Base-by-base conservation (phyloP, 1,140 invertebrate genomes). In the Oedothorax gibbosus region DNA sequence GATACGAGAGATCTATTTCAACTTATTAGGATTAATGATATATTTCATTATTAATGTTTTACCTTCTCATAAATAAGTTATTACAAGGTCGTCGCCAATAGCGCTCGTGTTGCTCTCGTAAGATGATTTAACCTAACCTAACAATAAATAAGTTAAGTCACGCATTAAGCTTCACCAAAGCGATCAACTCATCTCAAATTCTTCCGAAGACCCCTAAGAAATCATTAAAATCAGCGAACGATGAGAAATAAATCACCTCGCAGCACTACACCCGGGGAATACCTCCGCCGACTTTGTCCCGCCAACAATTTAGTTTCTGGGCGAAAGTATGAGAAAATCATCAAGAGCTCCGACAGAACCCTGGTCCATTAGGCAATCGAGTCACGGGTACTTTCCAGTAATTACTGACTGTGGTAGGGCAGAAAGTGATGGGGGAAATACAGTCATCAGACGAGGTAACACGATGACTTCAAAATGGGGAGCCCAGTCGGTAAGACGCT, bases 361-460 rank as follows among this genome's bases (percentile, higher is more conserved):
- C 69, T n/a, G 54, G 69, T 20, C 69, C 69, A 71, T 71, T 71
- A 71, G 69, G 49, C 51, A 71, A 71, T 71, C 69, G 49, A 71
- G 69, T 71, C 69, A 71, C 69, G 69, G 35, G 69, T 51, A 71
- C 69, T 71, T 51, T 51, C 69, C 3, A 51, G 69, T 71, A 49
- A 71, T 71, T 71, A 71, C 21, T 35, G 54, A 51, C 69, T 9
- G 50, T 51, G 69, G 50, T 53, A 71, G 50, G 65, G 69, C 35
- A 51, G 69, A 51, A 71, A 18, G 69, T 71, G 21, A 71, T 51
- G 69, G 51, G 69, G 35, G 69, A 51, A 71, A 71, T 54, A 71
- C 69, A 71, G 69, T 71, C 69, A 71, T 71, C 69, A 71, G 49
- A 12, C 11, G 4, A 71, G 51, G 69, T 53, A 20, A 51, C 69